A percentile compares a stretch with the other conserved stretches of the same genome.
phyloP scores from a whole-genome alignment of 2,113 vertebrate genomes.

The Butorides virescens region DNA sequence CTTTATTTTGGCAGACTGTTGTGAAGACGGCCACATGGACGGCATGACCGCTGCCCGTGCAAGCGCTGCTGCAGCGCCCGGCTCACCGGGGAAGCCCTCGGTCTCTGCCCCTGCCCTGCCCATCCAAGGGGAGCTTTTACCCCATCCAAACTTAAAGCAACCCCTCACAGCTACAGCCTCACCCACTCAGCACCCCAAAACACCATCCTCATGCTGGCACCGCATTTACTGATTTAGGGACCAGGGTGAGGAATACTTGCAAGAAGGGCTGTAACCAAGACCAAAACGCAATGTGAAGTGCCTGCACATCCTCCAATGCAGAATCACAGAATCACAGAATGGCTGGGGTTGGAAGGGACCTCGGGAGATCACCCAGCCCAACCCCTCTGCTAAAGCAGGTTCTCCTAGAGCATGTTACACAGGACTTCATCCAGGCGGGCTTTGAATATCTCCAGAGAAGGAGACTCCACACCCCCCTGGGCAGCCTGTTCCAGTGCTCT shows the following conservation, averaged over 20 bases:
- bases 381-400: no score
- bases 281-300: neutral
- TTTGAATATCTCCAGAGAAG: no score
- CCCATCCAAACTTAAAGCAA: fast-evolving
- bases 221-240: neutral
- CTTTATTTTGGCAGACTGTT: neutral
- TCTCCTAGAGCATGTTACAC: no score
- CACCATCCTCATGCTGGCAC: neutral
- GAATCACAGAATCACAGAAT: no score
- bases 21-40: neutral
- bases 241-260: neutral
- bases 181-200: neutral
- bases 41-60: neutral
- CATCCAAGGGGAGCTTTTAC: neutral
- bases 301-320: neutral
- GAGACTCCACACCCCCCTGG: no score
- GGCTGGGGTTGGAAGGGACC: no score
- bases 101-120: neutral
- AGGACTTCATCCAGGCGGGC: no score
- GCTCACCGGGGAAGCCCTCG: neutral
- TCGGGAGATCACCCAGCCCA: no score
- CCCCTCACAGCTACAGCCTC: neutral
- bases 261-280: neutral
- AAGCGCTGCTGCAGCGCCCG: neutral
- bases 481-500: no score